Percentiles rank a stretch among this genome's conserved stretches.
Conservation (phyloP, 2,888 invertebrate genomes). For the Acheta domesticus region DNA sequence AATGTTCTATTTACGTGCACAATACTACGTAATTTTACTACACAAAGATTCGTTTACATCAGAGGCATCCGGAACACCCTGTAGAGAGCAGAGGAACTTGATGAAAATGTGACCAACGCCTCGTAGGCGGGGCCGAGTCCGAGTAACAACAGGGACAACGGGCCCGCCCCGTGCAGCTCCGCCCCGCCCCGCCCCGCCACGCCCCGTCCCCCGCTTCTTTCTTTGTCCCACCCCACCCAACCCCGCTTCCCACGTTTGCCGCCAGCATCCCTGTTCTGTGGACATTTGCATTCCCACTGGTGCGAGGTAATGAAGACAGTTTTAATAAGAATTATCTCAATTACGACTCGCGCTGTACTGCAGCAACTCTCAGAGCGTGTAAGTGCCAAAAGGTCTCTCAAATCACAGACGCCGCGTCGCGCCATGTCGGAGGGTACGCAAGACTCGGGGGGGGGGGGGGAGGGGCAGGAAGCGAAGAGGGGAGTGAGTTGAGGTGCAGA, state of each 20-base stretch:
- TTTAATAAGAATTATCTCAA: background rate
- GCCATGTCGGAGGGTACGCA: background rate
- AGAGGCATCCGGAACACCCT: no score
- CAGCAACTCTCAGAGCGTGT: background rate
- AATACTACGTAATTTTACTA: no score
- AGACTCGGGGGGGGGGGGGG: no score
- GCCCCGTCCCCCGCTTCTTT: background rate
- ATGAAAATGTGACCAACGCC: no score
- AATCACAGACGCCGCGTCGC: background rate
- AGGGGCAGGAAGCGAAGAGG: background rate
- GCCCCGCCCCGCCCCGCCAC: background rate
- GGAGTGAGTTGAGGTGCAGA: background rate
- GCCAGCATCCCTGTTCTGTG: background rate
- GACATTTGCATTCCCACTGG: conserved; percentile 8
- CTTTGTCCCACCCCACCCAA: background rate
- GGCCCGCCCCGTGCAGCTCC: background rate
- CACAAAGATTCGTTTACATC: no score
- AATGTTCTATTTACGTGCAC: no score
- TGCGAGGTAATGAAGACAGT: background rate
- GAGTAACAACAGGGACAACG: no score
- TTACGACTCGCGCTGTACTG: background rate
- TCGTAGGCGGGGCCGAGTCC: no score
- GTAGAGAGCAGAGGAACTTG: no score
- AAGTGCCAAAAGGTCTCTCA: background rate
- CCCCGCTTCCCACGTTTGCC: background rate